phyloP scores from a whole-genome alignment of 64 coral and sea anemone genomes.

The Actinia equina region DNA sequence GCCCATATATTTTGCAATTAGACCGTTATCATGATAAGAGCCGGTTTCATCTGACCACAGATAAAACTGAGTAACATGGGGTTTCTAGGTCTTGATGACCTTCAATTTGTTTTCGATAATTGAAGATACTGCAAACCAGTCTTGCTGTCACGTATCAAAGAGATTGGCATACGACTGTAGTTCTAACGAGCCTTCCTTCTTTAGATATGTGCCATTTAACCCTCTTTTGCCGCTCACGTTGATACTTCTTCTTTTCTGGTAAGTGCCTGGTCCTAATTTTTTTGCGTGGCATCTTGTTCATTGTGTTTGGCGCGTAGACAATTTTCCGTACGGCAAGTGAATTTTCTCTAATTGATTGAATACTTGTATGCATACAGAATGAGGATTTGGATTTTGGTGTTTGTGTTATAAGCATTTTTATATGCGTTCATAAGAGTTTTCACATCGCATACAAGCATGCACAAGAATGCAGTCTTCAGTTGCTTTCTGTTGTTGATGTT shows the following conservation, averaged over 20 bases:
- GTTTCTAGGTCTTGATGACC: neutral
- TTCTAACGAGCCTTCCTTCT: neutral
- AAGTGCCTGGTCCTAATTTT: neutral
- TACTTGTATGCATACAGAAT: slow-evolving; percentile 41
- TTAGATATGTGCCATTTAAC: slow-evolving; percentile 25
- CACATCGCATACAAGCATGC: neutral
- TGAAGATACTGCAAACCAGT: slow-evolving; percentile 6
- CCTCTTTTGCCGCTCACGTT: slow-evolving; percentile 8
- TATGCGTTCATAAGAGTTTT: neutral
- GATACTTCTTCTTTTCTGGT: neutral
- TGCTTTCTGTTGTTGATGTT: no score
- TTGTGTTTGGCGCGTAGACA: neutral
- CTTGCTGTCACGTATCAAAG: slow-evolving; percentile 32
- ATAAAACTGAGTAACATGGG: neutral
- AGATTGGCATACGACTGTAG: slow-evolving; percentile 25
- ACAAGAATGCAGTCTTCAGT: no score
- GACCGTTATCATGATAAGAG: neutral
- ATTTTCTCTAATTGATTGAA: slow-evolving; percentile 30
- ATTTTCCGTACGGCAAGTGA: neutral
- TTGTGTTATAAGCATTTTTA: slow-evolving; percentile 7
- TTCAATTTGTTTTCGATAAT: slow-evolving; percentile 1
- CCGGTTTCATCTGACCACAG: slow-evolving; percentile 22
- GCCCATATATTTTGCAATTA: slow-evolving; percentile 30
- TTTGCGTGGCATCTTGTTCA: neutral
- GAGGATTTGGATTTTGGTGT: slow-evolving; percentile 31